Evolutionary conservation across 2,797 vertebrate genomes (phyloP).

Genomic region (Morus bassanus): DNA sequence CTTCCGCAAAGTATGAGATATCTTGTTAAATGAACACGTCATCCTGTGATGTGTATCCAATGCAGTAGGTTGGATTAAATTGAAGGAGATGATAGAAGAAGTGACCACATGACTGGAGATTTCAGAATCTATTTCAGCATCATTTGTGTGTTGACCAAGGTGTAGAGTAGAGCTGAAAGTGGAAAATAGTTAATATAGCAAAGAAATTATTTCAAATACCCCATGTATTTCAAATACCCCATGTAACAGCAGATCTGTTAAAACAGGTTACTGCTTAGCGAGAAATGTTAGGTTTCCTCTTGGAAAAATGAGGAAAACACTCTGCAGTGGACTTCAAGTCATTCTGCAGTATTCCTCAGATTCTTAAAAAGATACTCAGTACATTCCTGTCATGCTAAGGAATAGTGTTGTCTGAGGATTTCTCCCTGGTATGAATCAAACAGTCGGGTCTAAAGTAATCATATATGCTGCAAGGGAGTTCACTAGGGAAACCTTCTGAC

Average conservation of each 20-base stretch:
- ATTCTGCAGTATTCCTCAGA: background rate
- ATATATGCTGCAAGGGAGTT: background rate
- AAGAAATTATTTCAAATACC: background rate
- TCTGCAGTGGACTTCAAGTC: background rate
- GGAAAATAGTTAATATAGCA: background rate
- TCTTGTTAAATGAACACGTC: background rate
- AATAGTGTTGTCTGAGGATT: background rate
- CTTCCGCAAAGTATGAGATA: background rate
- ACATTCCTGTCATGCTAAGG: background rate
- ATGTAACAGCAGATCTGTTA: background rate
- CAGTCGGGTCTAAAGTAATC: background rate
- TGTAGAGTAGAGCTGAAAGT: background rate
- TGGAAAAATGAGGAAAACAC: background rate
- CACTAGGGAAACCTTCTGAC: constrained; percentile 12
- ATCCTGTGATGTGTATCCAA: background rate
- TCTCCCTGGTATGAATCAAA: background rate
- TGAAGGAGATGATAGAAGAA: background rate
- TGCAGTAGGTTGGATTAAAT: background rate
- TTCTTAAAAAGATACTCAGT: background rate
- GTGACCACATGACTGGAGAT: background rate
- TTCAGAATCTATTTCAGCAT: background rate
- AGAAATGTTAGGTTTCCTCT: background rate
- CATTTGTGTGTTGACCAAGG: background rate
- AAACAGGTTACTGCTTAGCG: background rate
- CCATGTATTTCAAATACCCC: background rate